Evolutionary conservation across 53 echinoderm and acorn worm genomes (phyloP), one percentile per base, ranked within the genome.

Genomic region (Holothuria scabra): DNA sequence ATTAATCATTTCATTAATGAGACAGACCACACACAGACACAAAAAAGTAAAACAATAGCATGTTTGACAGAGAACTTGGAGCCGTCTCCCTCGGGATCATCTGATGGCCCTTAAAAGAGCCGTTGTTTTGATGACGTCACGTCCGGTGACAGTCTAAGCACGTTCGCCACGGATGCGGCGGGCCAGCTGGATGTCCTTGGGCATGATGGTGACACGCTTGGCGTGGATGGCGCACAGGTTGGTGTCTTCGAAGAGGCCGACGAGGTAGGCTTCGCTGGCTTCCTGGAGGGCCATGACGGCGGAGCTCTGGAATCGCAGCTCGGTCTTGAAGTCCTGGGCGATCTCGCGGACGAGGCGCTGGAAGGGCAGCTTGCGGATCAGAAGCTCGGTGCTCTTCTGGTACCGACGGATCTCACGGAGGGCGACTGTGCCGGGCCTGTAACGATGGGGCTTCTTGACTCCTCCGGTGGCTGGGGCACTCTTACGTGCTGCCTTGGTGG

Each of bases 181-280:
- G 66, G 95, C 95, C 59, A 95, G 89, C 87, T 95, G 95, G 95
- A 95, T 95, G 91, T 95, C 95, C 89, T 95, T 95, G 41, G 95
- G 95, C 95, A 95, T 95, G 93, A 95, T 95, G 91, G 95, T 95
- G 85, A 95, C 95, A 95, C 95, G 95, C 91, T 95, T 95, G 95
- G 95, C 95, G 93, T 95, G 95, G 94, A 96, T 96, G 88, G 97
- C 97, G 89, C 97, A 96, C 74, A 96, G 79, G 92, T 96, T 96
- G 97, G 97, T 94, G 87, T 96, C 97, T 72, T 96, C 97, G 97
- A 96, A 96, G 65, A 96, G 97, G 67, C 97, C 94, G 88, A 96
- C 97, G 85, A 96, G 68, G 97, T 96, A 96, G 44, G 97, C 93
- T 87, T 96, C 97, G 93, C 96, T 93, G 56, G 96, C 93, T 85